Percentiles rank a stretch among this genome's conserved stretches.
phyloP scores from a whole-genome alignment of 1,140 invertebrate genomes.

The Babylonia areolata region DNA sequence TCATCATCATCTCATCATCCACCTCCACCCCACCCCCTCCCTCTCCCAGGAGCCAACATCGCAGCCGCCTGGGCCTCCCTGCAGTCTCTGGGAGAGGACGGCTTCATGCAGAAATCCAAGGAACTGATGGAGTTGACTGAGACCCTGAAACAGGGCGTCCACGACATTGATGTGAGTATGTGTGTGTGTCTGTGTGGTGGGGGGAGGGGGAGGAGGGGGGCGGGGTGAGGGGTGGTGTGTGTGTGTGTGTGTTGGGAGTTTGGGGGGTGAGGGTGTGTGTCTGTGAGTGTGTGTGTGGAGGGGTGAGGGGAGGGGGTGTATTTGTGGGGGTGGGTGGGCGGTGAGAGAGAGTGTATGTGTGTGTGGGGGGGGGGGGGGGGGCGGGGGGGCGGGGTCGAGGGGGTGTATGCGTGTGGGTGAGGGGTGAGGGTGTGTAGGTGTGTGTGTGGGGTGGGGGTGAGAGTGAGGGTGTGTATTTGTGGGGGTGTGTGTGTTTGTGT shows the following conservation, averaged over 20 bases:
- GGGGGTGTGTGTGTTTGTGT: not conserved
- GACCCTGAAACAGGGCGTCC: slow-evolving; percentile 83
- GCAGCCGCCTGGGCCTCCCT: slow-evolving; percentile 97
- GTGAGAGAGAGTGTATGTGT: not conserved
- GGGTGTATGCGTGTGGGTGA: not conserved
- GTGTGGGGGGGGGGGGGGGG: too few species aligned
- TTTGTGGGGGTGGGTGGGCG: not conserved
- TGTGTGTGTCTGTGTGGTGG: too few species aligned
- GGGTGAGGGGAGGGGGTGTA: not conserved
- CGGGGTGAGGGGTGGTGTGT: not conserved
- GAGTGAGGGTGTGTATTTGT: not conserved
- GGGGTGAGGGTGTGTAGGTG: too few species aligned
- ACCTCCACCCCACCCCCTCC: not conserved
- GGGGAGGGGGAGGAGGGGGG: too few species aligned
- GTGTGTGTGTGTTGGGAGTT: not conserved
- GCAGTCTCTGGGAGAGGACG: slow-evolving; percentile 89
- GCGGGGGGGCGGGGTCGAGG: too few species aligned
- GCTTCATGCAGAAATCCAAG: slow-evolving; percentile 89
- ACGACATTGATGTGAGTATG: slow-evolving; percentile 57
- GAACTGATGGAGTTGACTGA: slow-evolving; percentile 88
- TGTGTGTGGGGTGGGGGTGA: too few species aligned
- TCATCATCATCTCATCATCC: too few species aligned
- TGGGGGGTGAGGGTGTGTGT: not conserved
- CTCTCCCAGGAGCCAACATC: slow-evolving; percentile 79
- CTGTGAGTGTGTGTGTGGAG: not conserved